These are phyloP conservation scores for Manis crassicaudata DNA, from an alignment of 2,797 vertebrate genomes.

Conservation along the genomic window DNA sequence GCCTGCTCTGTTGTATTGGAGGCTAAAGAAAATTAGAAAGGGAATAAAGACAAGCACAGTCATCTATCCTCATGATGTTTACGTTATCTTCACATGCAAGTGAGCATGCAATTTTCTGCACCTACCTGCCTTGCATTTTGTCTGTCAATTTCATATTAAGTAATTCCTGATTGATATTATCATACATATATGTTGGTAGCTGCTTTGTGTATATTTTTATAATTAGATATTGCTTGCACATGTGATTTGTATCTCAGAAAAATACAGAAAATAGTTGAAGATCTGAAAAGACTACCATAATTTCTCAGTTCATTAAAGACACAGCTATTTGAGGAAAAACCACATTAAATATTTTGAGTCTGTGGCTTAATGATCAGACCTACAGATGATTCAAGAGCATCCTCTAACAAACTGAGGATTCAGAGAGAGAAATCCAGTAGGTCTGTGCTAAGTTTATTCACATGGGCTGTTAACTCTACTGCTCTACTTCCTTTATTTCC, in stretches of 20 bases:
- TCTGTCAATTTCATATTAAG: background rate
- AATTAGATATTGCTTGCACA: background rate
- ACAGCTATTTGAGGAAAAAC: background rate
- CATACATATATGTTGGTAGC: background rate
- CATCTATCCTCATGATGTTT: background rate
- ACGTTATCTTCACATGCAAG: background rate
- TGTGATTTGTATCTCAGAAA: background rate
- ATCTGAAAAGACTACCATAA: background rate
- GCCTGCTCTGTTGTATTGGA: background rate
- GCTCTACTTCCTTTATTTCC: background rate
- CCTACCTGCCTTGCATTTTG: background rate
- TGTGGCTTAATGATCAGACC: background rate
- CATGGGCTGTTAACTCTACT: background rate
- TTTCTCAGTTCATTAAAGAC: slow-evolving; percentile 26
- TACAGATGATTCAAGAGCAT: background rate
- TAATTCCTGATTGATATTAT: background rate
- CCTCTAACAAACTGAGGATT: background rate
- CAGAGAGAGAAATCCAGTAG: background rate
- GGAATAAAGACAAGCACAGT: background rate
- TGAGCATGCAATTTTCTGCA: background rate
- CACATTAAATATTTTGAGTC: background rate
- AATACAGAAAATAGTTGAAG: background rate
- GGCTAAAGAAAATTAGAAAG: background rate
- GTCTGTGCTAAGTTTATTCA: background rate
- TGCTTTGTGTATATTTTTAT: slow-evolving; percentile 28